Conservation (phyloP, 2,113 vertebrate genomes). For the Otolemur garnettii region DNA sequence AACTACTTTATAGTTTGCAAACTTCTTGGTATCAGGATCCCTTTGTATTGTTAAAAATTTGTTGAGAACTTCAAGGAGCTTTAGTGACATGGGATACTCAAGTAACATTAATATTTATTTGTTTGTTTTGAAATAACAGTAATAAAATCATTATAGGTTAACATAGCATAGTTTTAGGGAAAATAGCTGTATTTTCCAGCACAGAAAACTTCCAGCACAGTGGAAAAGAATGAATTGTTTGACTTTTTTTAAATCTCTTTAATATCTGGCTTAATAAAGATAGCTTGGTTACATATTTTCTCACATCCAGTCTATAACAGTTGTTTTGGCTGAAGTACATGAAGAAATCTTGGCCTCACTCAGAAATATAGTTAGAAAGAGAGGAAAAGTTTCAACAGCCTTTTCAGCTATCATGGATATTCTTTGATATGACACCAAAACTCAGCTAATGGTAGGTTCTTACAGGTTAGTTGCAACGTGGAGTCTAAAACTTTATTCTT, state of each 20-base stretch:
- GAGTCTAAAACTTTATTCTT: background rate
- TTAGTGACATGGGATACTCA: background rate
- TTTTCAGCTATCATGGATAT: background rate
- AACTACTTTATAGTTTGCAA: background rate
- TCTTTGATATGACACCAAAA: background rate
- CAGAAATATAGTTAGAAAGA: background rate
- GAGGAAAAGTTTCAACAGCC: background rate
- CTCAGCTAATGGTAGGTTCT: background rate
- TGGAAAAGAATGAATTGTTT: background rate
- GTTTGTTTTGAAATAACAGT: background rate
- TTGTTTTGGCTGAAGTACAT: background rate
- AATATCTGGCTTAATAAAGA: background rate
- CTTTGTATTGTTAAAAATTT: background rate
- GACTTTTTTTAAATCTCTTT: background rate
- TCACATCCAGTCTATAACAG: background rate
- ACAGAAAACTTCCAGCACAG: constrained; percentile 3
- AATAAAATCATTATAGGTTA: background rate
- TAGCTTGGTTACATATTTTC: background rate
- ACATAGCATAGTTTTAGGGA: background rate
- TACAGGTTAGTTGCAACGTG: background rate
- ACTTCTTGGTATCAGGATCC: background rate
- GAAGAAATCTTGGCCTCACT: background rate
- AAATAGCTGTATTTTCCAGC: background rate
- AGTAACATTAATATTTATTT: background rate
- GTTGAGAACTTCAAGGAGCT: background rate